Conservation (phyloP, 2,797 vertebrate genomes). For the Rhinichthys osculus region DNA sequence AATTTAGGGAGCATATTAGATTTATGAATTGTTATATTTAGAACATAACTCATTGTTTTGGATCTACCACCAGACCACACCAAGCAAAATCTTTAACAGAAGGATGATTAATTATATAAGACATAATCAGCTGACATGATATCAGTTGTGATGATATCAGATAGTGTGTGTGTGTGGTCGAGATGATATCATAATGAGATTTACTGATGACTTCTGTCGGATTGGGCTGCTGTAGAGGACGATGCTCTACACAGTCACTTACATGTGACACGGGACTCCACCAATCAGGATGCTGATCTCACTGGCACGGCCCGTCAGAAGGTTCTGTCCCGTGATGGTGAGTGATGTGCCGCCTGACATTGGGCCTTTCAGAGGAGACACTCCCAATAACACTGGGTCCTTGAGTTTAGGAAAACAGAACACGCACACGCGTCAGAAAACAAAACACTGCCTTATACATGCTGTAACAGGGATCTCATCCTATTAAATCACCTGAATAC, state of each 20-base stretch:
- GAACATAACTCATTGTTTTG: neutral
- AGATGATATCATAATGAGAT: slow-evolving; percentile 41
- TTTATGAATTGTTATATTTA: neutral
- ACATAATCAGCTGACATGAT: slow-evolving; percentile 19
- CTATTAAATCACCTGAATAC: neutral
- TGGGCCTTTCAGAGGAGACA: slow-evolving; percentile 88
- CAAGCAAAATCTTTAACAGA: neutral
- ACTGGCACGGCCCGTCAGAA: slow-evolving; percentile 86
- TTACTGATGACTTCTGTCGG: slow-evolving; percentile 18
- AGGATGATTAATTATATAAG: neutral
- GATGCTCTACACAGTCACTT: slow-evolving; percentile 65
- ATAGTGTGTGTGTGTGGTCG: neutral
- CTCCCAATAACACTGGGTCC: slow-evolving; percentile 87
- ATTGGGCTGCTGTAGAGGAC: slow-evolving; percentile 23
- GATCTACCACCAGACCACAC: neutral
- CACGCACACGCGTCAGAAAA: slow-evolving; percentile 2
- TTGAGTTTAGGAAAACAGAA: slow-evolving; percentile 60
- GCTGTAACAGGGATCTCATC: neutral
- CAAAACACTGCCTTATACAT: neutral
- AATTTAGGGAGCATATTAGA: neutral
- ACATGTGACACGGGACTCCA: slow-evolving; percentile 89
- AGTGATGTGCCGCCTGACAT: slow-evolving; percentile 90
- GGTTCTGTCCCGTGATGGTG: slow-evolving; percentile 84
- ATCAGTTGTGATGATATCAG: neutral
- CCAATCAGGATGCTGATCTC: slow-evolving; percentile 89